Evolutionary conservation across 2,113 vertebrate genomes (phyloP).

Genomic region (Nothoprocta perdicaria): DNA sequence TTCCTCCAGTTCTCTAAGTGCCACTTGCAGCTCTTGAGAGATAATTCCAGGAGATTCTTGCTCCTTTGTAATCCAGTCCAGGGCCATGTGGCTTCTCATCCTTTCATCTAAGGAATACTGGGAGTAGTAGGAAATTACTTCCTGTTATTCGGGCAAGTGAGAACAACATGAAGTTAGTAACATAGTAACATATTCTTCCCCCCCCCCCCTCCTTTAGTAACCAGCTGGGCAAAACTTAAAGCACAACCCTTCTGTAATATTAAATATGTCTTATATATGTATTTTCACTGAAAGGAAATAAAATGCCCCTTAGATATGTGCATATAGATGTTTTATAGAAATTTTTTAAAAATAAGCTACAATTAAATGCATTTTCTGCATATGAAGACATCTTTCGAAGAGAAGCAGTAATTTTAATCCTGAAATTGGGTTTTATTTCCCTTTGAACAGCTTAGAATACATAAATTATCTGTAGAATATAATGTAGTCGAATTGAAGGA

Average conservation of each 20-base stretch:
- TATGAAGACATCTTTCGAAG: neutral
- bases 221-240: neutral
- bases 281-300: neutral
- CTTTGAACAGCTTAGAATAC: neutral
- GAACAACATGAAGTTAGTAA: neutral
- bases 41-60: constrained; percentile 77
- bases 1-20: constrained; percentile 79
- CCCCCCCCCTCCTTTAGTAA: too few relatives aligned
- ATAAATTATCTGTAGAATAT: neutral
- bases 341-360: neutral
- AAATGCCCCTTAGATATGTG: neutral
- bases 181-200: neutral
- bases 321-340: neutral
- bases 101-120: constrained; percentile 81
- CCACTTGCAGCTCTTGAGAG: constrained; percentile 79
- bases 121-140: constrained; percentile 85
- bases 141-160: constrained; percentile 68
- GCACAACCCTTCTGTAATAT: neutral
- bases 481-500: constrained; percentile 66
- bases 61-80: constrained; percentile 85
- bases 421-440: neutral
- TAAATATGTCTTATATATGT: neutral
- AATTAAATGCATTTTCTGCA: neutral
- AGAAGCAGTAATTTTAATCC: neutral
- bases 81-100: constrained; percentile 84